Evolutionary conservation across 2,797 vertebrate species (phyloP).

Genomic region (Ptychadena robeensis): DNA sequence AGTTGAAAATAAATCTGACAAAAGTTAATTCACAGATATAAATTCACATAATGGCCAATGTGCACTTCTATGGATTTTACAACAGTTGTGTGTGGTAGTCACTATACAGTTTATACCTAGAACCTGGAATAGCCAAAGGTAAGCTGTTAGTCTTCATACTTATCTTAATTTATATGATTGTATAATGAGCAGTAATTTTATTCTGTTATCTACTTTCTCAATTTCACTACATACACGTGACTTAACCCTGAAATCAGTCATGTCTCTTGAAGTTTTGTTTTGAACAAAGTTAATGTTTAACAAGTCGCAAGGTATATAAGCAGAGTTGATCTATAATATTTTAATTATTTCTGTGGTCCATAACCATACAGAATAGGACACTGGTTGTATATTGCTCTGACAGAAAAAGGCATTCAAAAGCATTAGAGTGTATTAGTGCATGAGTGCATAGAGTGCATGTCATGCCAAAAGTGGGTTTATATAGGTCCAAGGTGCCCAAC

Average conservation of each 20-base stretch:
- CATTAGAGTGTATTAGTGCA: too few relatives aligned
- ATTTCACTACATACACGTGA: conserved; percentile 13
- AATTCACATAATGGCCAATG: too few relatives aligned
- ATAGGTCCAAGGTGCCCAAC: too few relatives aligned
- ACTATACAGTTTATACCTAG: background rate
- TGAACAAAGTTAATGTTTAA: conserved; percentile 4
- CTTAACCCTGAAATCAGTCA: background rate
- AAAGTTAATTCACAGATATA: too few relatives aligned
- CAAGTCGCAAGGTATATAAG: background rate
- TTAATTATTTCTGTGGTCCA: background rate
- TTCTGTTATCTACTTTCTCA: conserved; percentile 31
- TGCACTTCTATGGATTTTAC: too few relatives aligned
- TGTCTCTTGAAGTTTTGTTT: conserved; percentile 16
- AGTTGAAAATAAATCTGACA: too few relatives aligned
- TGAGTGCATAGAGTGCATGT: too few relatives aligned
- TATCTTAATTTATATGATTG: conserved; percentile 40
- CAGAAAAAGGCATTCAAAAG: too few relatives aligned
- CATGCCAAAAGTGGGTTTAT: too few relatives aligned
- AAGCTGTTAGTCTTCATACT: conserved; percentile 23
- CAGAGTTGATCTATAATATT: background rate
- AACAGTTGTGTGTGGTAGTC: background rate
- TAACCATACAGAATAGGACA: background rate
- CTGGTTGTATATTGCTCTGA: too few relatives aligned
- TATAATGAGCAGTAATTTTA: conserved; percentile 27
- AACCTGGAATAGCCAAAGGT: background rate